These are phyloP conservation scores for Mastacembelus armatus DNA, from an alignment of 2,797 vertebrate genomes.

Conservation along the genomic window DNA sequence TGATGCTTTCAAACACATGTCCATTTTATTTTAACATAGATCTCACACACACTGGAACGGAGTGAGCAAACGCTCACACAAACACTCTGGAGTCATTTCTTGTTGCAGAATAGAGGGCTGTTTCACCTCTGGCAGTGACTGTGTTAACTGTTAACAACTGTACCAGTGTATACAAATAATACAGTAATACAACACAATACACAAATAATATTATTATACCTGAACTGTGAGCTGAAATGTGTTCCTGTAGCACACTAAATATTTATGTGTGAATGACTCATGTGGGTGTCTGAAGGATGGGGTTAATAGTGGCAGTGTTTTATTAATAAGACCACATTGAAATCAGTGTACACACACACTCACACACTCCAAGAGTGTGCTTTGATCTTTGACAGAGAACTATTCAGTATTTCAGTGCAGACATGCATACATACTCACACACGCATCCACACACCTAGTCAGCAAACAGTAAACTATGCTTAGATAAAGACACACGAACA, in stretches of 20 bases:
- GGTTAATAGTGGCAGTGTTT: constrained; percentile 16
- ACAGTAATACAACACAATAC: background rate
- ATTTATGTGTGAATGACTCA: constrained; percentile 13
- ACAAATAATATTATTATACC: no score
- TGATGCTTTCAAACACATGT: constrained; percentile 42
- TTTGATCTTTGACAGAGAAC: constrained; percentile 43
- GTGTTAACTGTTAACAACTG: background rate
- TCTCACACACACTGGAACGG: constrained; percentile 55
- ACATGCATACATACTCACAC: background rate
- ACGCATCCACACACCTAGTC: constrained; percentile 17
- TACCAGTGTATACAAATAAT: no score
- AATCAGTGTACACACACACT: constrained; percentile 19
- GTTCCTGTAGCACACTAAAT: background rate
- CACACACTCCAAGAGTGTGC: constrained; percentile 5
- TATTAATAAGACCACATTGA: constrained; percentile 42
- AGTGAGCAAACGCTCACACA: constrained; percentile 6
- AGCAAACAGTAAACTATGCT: constrained; percentile 42
- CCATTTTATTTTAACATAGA: constrained; percentile 27
- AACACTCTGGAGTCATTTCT: background rate
- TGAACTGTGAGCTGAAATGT: no score
- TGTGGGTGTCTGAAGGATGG: constrained; percentile 1
- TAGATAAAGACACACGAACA: constrained; percentile 52
- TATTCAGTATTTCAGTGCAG: constrained; percentile 4
- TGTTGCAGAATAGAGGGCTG: background rate
- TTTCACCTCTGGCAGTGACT: background rate